Base-by-base conservation (phyloP, 2,797 vertebrate genomes). In the Alfaro cultratus region DNA sequence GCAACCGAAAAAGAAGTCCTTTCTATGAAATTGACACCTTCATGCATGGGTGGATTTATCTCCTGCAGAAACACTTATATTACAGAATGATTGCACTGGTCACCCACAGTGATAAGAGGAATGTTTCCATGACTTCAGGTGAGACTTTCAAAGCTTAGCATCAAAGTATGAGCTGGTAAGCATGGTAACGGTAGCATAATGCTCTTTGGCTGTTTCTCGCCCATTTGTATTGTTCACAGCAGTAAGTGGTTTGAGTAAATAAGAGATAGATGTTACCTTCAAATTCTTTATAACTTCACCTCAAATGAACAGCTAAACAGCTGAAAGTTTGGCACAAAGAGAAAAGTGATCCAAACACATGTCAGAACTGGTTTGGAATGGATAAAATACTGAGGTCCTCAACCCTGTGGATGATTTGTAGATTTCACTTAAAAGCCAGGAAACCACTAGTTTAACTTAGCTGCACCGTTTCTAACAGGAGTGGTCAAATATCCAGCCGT, bases 381-480 rank as follows among this genome's bases (percentile, higher is more conserved):
- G 21, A 68, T 39, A 23, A 41, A 68, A 68, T 68, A 41, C 23
- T 5, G 21, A 68, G 39, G 10, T 43, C n/a, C 41, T 70, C 26
- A 70, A 45, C 41, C 13, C 26, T 71, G 16, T 29, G n/a, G 26
- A 46, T n/a, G n/a, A 71, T 71, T 71, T 45, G 39, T 71, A 13
- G 68, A 29, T 41, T 71, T 41, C 11, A 7, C 26, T 70, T 39
- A 39, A 68, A 68, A 68, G 36, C 36, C 18, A 68, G 10, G 26
- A 70, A 70, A 70, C 36, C 67, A 71, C 68, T 39, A 71, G 12
- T 71, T 71, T 45, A 45, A 71, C 29, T 71, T 46, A 45, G 26
- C 13, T 7, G 26, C 13, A 45, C 41, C 26, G 26, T 71, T 71
- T 29, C 26, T 71, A 16, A 71, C 41, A 71, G 12, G 7, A 45